Base-by-base conservation (phyloP, 2,797 vertebrate species). In the Choloepus didactylus region DNA sequence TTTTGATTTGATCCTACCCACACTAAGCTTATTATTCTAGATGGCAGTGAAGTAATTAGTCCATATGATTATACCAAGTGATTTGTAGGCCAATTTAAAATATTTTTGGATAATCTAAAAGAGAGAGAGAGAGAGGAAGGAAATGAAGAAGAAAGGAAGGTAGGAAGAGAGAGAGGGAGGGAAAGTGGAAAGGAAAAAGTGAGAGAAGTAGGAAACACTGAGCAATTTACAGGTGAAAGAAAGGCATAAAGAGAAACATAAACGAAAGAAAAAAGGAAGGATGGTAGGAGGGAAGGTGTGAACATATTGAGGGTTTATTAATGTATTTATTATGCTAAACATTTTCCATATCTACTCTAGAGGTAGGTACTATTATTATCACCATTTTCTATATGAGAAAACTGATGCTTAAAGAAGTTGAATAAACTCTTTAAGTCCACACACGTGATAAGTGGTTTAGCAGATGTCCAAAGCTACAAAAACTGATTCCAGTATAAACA, bases 401-500 rank as follows among this genome's bases (percentile, higher is more conserved):
- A 92, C 23, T 62, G 21, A 94, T n/a, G 44, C 35, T 54, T 94
- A 66, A 64, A 27, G 62, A 35, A 35, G 35, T 35, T 35, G 64
- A 95, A 25, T 81, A 94, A 88, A 35, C 8, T 87, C 41, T 51
- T 23, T 9, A 59, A 76, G 27, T 79, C 85, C 21, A 35, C 9
- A 54, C 2, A 56, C 8, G 14, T 95, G 41, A 8, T 85, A 90
- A 94, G 25, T 29, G 46, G 18, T 62, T 3, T n/a, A 66, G 6
- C 49, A 92, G 6, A 92, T 11, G 21, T 66, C 54, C 15, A n/a
- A 38, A 93, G 18, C 10, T 5, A 85, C 59, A 91, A 86, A 88
- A 93, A 86, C 9, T 75, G 88, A 66, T 69, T 95, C 51, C 59
- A 69, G 7, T 59, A 89, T 38, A 84, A 81, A 93, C 38, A 81